phyloP scores from a whole-genome alignment of 2,113 vertebrate species.

The Mobula birostris region DNA sequence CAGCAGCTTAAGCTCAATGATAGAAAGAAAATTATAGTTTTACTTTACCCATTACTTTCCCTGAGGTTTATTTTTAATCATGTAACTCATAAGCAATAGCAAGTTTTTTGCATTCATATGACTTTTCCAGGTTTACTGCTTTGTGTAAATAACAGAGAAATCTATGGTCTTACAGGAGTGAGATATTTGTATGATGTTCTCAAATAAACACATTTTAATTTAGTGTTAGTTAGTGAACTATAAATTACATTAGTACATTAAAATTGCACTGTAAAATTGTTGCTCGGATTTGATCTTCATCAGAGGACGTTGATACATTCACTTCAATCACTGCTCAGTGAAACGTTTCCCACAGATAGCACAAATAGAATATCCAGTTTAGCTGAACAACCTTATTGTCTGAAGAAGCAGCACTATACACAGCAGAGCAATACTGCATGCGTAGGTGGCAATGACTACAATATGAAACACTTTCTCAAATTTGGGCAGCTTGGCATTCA shows the following conservation, averaged over 20 bases:
- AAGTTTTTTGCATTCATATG: neutral
- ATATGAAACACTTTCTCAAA: neutral
- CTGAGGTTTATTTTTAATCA: neutral
- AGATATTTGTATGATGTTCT: neutral
- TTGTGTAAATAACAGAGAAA: neutral
- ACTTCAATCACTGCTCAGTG: neutral
- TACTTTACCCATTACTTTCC: neutral
- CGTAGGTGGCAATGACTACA: neutral
- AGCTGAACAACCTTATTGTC: neutral
- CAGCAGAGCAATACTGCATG: neutral
- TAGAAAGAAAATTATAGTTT: neutral
- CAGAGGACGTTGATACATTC: neutral
- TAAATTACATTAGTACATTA: neutral
- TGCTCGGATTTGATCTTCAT: neutral
- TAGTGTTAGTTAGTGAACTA: neutral
- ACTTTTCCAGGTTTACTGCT: neutral
- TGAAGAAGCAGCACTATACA: neutral
- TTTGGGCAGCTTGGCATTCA: neutral
- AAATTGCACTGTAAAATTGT: neutral
- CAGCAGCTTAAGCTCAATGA: neutral
- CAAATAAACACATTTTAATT: neutral
- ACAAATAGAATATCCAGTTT: neutral
- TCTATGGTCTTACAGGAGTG: neutral
- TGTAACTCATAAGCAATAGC: neutral
- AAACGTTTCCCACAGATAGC: neutral